Evolutionary conservation across 2,113 vertebrate genomes (phyloP).

Genomic region (Megaceryle maxima): DNA sequence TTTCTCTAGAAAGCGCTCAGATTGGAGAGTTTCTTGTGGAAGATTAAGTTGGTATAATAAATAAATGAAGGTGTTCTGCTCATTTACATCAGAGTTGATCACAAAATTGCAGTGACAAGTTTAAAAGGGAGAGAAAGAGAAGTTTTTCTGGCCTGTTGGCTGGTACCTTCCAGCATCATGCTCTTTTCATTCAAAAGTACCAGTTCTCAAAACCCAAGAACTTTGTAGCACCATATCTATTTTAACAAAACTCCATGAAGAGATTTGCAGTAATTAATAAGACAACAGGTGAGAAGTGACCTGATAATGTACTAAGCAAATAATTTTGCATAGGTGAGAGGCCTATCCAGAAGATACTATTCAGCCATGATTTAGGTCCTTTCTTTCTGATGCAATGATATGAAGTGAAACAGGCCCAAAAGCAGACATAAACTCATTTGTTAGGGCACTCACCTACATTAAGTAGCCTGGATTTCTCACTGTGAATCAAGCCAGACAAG

Average conservation of each 20-base stretch:
- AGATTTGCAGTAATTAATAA: neutral
- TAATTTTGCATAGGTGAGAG: neutral
- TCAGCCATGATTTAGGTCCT: neutral
- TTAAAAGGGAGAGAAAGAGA: neutral
- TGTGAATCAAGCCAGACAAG: slow-evolving; percentile 1
- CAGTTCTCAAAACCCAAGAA: neutral
- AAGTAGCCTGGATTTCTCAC: slow-evolving; percentile 3
- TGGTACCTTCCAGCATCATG: neutral
- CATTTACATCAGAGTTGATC: neutral
- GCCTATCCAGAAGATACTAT: neutral
- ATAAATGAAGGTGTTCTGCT: neutral
- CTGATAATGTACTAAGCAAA: neutral
- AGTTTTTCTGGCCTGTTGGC: accelerated
- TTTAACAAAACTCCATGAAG: neutral
- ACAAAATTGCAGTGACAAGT: neutral
- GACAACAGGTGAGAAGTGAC: neutral
- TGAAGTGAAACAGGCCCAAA: neutral
- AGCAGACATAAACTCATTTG: neutral
- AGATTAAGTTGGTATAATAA: neutral
- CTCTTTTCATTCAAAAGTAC: neutral
- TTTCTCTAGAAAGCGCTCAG: neutral
- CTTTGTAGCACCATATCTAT: neutral
- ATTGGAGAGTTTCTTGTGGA: neutral
- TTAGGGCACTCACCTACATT: slow-evolving; percentile 18
- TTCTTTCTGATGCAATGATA: neutral